Base-by-base conservation (phyloP, 2,113 vertebrate species). In the Sialia sialis region DNA sequence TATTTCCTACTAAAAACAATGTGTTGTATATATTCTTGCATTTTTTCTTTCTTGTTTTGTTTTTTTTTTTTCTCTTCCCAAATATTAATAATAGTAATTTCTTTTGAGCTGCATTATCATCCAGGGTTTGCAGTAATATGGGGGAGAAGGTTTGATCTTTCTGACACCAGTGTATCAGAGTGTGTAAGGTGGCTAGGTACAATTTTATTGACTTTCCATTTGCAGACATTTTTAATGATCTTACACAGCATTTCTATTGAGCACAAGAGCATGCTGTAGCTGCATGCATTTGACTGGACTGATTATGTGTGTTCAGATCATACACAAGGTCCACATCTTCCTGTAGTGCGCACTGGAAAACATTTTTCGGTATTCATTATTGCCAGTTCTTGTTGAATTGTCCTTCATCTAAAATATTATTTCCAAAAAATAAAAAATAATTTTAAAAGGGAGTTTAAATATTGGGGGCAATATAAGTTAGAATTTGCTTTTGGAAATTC, bases 381-480 rank as follows among this genome's bases (percentile, higher is more conserved):
- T 54, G 16, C 2, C 62, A 49, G 9, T 36, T 64, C 30, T 52
- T 74, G 3, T 58, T 70, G 9, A 10, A 51, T 54, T 43, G 16
- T 25, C 41, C 25, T 72, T 73, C 10, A 9, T 56, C 7, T 78
- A 29, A 89, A 73, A 74, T 25, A 38, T 55, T 63, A 38, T n/a
- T 79, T 30, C 2, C 4, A 17, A n/a, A 63, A 5, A 41, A 0
- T 11, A 46, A 4, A 18, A 1, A 39, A 9, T 10, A 39, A 39
- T 10, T 39, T 39, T 39, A 39, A 39, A 39, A 39, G 13, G 13
- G 2, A 5, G 0, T 30, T 30, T 20, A 16, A 5, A 16, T 72
- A 83, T 76, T 82, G 38, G 60, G 8, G 11, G 7, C 2, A 4
- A 79, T 70, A 49, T 58, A 69, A 63, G 1, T 66, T 48, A 76